Evolutionary conservation across 2,888 invertebrate genomes (phyloP).

Genomic region (Pelosia muscerda): DNA sequence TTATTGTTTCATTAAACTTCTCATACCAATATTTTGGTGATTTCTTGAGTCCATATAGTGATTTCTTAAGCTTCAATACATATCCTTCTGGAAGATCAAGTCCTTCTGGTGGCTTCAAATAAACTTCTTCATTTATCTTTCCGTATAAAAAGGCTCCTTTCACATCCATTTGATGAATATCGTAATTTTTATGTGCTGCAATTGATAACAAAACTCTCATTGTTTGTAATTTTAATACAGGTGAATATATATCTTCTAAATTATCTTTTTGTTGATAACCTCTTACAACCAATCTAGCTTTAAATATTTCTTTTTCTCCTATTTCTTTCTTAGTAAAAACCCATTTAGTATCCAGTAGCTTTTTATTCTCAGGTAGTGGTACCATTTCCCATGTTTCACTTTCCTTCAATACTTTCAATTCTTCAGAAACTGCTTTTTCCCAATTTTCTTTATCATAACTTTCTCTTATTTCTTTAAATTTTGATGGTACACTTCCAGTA

Average conservation of each 20-base stretch:
- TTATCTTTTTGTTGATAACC: background rate
- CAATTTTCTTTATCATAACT: background rate
- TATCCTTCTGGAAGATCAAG: background rate
- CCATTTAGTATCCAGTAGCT: background rate
- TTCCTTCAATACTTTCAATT: background rate
- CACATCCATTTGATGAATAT: background rate
- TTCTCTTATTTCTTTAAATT: background rate
- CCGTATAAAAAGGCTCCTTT: background rate
- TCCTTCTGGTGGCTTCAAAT: background rate
- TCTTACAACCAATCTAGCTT: background rate
- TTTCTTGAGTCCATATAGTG: background rate
- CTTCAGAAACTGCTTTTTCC: background rate
- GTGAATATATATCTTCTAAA: background rate
- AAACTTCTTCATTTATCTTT: background rate
- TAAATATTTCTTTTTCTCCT: background rate
- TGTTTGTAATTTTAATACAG: background rate
- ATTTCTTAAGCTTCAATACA: background rate
- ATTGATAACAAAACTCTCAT: background rate
- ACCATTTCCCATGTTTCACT: background rate
- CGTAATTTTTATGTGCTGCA: background rate
- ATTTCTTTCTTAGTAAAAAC: background rate
- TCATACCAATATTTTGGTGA: background rate
- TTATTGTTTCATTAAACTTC: background rate
- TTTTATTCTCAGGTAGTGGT: background rate
- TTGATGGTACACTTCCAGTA: too few species aligned